Evolutionary conservation across 2,113 vertebrate genomes (phyloP), one percentile per base, ranked within the genome.

Genomic region (Nerophis lumbriciformis): DNA sequence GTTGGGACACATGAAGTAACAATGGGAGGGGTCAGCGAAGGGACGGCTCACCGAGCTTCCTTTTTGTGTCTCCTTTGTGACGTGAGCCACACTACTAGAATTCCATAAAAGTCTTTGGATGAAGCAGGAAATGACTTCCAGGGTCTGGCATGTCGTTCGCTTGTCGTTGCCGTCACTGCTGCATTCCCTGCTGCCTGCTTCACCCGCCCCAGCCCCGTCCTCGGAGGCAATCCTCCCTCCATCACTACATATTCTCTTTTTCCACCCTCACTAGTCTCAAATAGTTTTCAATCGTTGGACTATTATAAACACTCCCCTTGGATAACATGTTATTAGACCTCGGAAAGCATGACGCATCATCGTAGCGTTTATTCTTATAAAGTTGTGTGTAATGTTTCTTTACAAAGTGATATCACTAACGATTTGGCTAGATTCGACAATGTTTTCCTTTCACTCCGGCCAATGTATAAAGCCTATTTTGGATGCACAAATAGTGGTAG

Each of bases 51-150:
- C 66, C 54, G 56, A 48, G 42, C 42, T 45, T 45, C 10, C 11
- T 45, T 28, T 28, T 12, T 1, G 42, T 45, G 42, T 45, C 42
- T 52, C 53, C 37, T 42, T 19, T 39, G 45, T 83, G 86, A 80
- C 65, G 77, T 73, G 69, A 55, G 61, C 65, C 65, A 72, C 38
- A 65, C 78, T 72, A 78, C 75, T 80, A 86, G 82, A 89, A 89
- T 90, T 92, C 89, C 88, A 90, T 90, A 89, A 88, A 90, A 89
- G 89, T 91, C 82, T 90, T 45, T 90, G 66, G 66, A 83, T 58
- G 69, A 68, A 87, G 83, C 86, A 91, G 90, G 91, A 92, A 91
- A 90, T 93, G 90, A 91, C 88, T 89, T 84, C 71, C 73, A 82
- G 69, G 69, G 80, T 87, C 91, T 85, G 92, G 89, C 88, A 91